Evolutionary conservation across 30 jellyfish, hydroid and myxozoan genomes (phyloP), one percentile per base, ranked within the genome.

Genomic region (Hydractinia symbiolongicarpus): DNA sequence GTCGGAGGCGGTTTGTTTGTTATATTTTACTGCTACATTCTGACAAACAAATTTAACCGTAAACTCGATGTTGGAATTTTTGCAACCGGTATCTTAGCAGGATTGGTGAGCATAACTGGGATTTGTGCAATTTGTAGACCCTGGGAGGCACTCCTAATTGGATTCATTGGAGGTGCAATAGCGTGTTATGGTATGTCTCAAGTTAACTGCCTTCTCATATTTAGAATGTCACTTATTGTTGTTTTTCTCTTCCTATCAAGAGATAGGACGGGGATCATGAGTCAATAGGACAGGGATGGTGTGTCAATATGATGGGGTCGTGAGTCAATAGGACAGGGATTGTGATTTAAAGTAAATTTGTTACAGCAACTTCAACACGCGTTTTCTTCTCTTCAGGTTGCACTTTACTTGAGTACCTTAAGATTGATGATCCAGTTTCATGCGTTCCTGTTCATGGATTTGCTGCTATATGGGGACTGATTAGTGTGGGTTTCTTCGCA

Each of bases 341-440:
- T 58, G 19, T 58, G 69, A 58, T 58, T 58, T 58, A 58, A 11
- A 58, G 69, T 58, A 58, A 11, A 16, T 30, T 30, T 30, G 44
- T 30, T 30, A 30, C 40, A 7, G 2, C 2, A n/a, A 8, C 74
- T n/a, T 44, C 16, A 64, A 64, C 9, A 6, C 40, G 17, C 17
- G 0, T 6, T 64, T 64, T 64, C 40, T 51, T 8, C 4, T 71
- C 7, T 70, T 9, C 58, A 90, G 97, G 97, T 17, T 81, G 78
- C 8, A 93, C 85, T 20, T 66, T 90, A 51, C 60, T 90, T 55
- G 85, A 85, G 21, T 79, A 80, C 95, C 17, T 90, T 55, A 77
- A 77, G 19, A 85, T 90, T 50, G 97, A 90, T 66, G 97, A 90
- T 55, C 97, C 97, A 4, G 97, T 90, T 51, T 94, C 95, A 14